Evolutionary conservation across 2,113 vertebrate genomes (phyloP).

Genomic region (Eulemur rufifrons): DNA sequence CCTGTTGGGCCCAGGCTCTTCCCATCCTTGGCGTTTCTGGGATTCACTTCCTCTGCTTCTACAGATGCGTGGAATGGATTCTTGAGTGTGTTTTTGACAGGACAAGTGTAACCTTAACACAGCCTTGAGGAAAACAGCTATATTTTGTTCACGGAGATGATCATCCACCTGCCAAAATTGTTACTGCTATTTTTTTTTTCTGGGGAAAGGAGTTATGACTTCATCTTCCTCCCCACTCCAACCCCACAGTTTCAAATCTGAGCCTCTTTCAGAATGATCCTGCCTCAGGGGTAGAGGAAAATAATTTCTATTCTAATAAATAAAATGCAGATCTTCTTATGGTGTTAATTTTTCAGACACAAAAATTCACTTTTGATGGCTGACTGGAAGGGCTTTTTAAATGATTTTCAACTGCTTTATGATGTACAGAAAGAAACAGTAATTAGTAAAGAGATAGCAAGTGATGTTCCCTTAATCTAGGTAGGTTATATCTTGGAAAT

Average conservation of each 20-base stretch:
- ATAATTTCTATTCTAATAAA: constrained; percentile 12
- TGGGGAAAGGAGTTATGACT: constrained; percentile 51
- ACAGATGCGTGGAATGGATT: neutral
- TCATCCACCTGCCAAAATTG: neutral
- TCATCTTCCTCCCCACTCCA: neutral
- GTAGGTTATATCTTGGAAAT: neutral
- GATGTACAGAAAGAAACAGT: neutral
- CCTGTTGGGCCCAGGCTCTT: neutral
- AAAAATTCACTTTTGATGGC: neutral
- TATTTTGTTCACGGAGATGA: neutral
- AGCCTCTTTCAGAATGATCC: constrained; percentile 29
- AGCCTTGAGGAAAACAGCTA: neutral
- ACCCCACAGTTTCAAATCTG: neutral
- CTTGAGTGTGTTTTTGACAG: neutral
- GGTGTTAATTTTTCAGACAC: neutral
- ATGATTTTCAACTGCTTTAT: constrained; percentile 6
- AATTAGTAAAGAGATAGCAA: neutral
- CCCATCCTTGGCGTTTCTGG: neutral
- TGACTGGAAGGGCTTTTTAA: neutral
- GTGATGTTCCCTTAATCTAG: neutral
- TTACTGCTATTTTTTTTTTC: neutral
- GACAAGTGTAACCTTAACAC: neutral
- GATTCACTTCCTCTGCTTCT: neutral
- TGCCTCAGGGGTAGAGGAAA: neutral
- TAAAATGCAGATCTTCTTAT: constrained; percentile 33